Evolutionary conservation across 2,888 invertebrate genomes (phyloP).

Genomic region (Chrysotoxum bicinctum): DNA sequence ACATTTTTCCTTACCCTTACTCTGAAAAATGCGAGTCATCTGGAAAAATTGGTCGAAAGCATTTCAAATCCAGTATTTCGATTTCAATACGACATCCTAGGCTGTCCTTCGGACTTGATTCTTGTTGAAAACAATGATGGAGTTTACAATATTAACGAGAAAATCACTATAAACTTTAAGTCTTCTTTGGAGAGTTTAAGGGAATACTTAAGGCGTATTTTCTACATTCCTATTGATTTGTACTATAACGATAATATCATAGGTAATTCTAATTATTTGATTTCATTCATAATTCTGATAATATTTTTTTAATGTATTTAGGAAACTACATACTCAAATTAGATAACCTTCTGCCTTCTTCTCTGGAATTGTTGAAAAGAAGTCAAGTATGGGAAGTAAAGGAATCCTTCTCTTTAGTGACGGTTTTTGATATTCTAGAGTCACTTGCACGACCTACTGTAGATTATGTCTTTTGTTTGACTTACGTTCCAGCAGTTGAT

Average conservation of each 20-base stretch:
- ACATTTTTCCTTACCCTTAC: slow-evolving; percentile 78
- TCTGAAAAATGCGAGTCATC: slow-evolving; percentile 76
- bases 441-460: slow-evolving; percentile 27
- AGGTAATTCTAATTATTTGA: slow-evolving; percentile 74
- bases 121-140: slow-evolving; percentile 77
- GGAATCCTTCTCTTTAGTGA: slow-evolving; percentile 38
- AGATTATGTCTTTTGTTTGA: slow-evolving; percentile 37
- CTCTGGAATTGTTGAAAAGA: slow-evolving; percentile 12
- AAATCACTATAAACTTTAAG: slow-evolving; percentile 82
- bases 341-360: slow-evolving; percentile 26
- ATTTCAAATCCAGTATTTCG: slow-evolving; percentile 64
- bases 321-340: slow-evolving; percentile 49
- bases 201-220: slow-evolving; percentile 81
- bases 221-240: slow-evolving; percentile 82
- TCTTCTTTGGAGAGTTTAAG: slow-evolving; percentile 81
- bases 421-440: slow-evolving; percentile 41
- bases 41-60: slow-evolving; percentile 75
- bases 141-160: slow-evolving; percentile 81
- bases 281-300: neutral
- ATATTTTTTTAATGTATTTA: neutral
- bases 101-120: slow-evolving; percentile 77
- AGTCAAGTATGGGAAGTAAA: slow-evolving; percentile 39
- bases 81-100: slow-evolving; percentile 77
- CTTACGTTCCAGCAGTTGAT: slow-evolving; percentile 74
- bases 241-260: slow-evolving; percentile 80